phyloP scores from a whole-genome alignment of 2,797 vertebrate genomes.

The Neosilurus mollespiculum region DNA sequence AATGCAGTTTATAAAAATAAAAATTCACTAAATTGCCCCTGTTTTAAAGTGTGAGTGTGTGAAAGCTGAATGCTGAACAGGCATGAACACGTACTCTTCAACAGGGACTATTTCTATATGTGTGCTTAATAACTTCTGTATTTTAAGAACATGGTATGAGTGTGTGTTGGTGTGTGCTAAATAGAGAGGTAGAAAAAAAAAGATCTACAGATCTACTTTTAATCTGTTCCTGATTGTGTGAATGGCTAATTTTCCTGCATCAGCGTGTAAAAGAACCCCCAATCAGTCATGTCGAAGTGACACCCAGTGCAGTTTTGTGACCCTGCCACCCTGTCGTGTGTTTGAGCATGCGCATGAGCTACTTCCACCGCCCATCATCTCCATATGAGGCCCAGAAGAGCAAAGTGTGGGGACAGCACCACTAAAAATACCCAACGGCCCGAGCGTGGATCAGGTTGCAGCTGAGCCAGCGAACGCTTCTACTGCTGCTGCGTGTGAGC shows the following conservation, averaged over 20 bases:
- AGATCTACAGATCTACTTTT: not conserved
- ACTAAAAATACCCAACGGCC: slow-evolving; percentile 61
- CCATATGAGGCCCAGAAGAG: slow-evolving; percentile 57
- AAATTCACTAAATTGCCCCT: no score
- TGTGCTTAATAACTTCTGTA: slow-evolving; percentile 10
- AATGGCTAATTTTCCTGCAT: not conserved
- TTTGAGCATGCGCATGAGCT: not conserved
- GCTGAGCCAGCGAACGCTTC: slow-evolving; percentile 54
- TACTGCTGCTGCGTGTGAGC: slow-evolving; percentile 24
- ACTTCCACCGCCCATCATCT: slow-evolving; percentile 33
- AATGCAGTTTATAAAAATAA: no score
- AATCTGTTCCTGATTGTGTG: not conserved
- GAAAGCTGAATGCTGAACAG: not conserved
- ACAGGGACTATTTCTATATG: slow-evolving; percentile 3
- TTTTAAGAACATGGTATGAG: slow-evolving; percentile 1
- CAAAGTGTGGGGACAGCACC: slow-evolving; percentile 45
- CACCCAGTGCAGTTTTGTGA: not conserved
- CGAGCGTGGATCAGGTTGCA: slow-evolving; percentile 55
- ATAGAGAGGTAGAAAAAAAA: not conserved
- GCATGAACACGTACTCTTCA: not conserved
- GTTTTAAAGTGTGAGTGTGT: no score
- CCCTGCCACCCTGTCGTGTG: not conserved
- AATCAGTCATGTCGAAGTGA: not conserved
- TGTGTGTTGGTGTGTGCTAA: not conserved
- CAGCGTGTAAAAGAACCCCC: not conserved